Conservation (phyloP, 2,797 vertebrate species). For the Gymnoscopelus braueri region DNA sequence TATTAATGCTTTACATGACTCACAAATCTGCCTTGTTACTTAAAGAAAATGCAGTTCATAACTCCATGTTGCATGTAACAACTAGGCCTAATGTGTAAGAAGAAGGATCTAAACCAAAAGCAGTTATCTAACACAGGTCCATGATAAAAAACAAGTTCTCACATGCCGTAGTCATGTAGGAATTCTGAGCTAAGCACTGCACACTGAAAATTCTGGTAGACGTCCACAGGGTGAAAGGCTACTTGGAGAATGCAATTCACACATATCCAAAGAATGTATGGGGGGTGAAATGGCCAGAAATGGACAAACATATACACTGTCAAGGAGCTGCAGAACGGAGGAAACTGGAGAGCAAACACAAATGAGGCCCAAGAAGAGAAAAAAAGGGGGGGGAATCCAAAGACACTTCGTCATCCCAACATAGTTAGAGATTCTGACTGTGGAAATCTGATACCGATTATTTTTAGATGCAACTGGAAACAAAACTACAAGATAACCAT, state of each 20-base stretch:
- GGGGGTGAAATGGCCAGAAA: slow-evolving; percentile 51
- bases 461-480: too few relatives aligned
- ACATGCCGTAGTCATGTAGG: slow-evolving; percentile 7
- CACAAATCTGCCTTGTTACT: too few relatives aligned
- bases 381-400: background rate
- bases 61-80: too few relatives aligned
- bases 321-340: slow-evolving; percentile 20
- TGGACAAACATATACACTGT: slow-evolving; percentile 46
- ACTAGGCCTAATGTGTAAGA: background rate
- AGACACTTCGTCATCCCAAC: background rate
- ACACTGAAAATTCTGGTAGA: too few relatives aligned
- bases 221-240: background rate
- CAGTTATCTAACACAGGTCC: background rate
- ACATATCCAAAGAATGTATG: slow-evolving; percentile 25
- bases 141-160: background rate
- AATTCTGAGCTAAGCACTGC: background rate
- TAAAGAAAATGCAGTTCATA: too few relatives aligned
- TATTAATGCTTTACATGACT: too few relatives aligned
- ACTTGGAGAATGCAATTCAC: slow-evolving; percentile 17
- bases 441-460: background rate
- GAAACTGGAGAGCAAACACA: slow-evolving; percentile 14
- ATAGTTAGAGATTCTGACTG: background rate
- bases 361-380: background rate
- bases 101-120: background rate
- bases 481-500: too few relatives aligned